These are phyloP conservation scores for Halcyon leucocephala DNA, from an alignment of 2,797 vertebrate species.

Conservation along the genomic window DNA sequence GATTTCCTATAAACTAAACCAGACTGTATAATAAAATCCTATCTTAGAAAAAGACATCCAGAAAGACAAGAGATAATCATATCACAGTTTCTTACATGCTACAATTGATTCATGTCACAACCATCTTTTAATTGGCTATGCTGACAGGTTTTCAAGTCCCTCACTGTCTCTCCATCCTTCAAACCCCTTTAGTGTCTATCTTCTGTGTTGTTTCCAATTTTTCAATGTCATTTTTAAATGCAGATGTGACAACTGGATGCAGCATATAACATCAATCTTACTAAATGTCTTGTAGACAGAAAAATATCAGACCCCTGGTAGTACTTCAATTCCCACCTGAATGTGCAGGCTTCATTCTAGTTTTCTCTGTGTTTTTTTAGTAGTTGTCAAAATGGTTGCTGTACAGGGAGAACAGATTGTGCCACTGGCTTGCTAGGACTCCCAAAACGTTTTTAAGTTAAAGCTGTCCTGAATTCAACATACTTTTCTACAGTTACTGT, in stretches of 20 bases:
- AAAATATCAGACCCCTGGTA: not conserved
- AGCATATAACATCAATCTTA: not conserved
- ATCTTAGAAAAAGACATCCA: not conserved
- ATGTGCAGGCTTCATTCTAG: not conserved
- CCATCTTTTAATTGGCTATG: not conserved
- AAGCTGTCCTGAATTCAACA: not conserved
- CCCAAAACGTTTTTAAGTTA: not conserved
- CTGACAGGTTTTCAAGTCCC: not conserved
- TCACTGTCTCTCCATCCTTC: not conserved
- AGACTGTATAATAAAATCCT: not conserved
- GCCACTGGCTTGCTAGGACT: not conserved
- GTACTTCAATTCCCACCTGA: not conserved
- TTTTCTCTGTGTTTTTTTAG: not conserved
- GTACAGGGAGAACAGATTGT: not conserved
- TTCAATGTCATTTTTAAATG: slow-evolving; percentile 4
- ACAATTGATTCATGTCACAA: not conserved
- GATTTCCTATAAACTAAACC: not conserved
- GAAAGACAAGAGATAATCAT: not conserved
- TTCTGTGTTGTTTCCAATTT: not conserved
- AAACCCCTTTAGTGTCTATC: not conserved
- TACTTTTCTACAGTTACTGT: not conserved
- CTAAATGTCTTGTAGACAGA: not conserved
- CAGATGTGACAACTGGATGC: not conserved
- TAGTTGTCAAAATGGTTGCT: not conserved
- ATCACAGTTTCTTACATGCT: not conserved